Evolutionary conservation across 2,888 invertebrate genomes (phyloP).

Genomic region (Drosophila neutralis): DNA sequence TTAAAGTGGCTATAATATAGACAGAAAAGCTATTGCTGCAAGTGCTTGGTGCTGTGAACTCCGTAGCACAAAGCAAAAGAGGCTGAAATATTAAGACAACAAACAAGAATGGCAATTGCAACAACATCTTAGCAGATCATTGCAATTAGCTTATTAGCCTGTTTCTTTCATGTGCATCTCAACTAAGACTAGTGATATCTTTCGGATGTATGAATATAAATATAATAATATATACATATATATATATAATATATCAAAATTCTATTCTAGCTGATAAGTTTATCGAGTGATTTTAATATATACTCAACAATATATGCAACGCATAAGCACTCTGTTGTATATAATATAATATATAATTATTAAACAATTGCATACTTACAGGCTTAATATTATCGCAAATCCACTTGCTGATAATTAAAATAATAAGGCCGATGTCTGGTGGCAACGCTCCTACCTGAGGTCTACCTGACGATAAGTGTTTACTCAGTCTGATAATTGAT

Average conservation of each 20-base stretch:
- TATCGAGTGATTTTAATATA: neutral
- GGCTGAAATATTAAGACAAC: neutral
- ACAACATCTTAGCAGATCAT: constrained; percentile 8
- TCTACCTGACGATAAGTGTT: neutral
- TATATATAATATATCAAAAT: neutral
- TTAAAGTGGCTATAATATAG: constrained; percentile 57
- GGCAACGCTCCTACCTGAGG: neutral
- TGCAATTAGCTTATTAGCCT: constrained; percentile 27
- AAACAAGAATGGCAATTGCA: neutral
- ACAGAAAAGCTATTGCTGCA: constrained; percentile 25
- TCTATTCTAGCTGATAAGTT: neutral
- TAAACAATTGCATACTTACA: constrained; percentile 10
- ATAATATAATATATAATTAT: neutral
- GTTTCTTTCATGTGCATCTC: constrained; percentile 4
- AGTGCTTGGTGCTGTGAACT: constrained; percentile 10
- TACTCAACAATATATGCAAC: neutral
- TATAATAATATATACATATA: neutral
- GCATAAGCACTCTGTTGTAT: neutral
- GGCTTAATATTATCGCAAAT: neutral
- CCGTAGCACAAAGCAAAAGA: constrained; percentile 5
- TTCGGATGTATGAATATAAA: neutral
- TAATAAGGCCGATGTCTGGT: neutral
- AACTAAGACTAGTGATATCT: neutral
- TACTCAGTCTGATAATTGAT: neutral
- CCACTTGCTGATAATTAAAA: neutral